Evolutionary conservation across 2,113 vertebrate genomes (phyloP), one percentile per base, ranked within the genome.

Genomic region (Perca schrenkii): DNA sequence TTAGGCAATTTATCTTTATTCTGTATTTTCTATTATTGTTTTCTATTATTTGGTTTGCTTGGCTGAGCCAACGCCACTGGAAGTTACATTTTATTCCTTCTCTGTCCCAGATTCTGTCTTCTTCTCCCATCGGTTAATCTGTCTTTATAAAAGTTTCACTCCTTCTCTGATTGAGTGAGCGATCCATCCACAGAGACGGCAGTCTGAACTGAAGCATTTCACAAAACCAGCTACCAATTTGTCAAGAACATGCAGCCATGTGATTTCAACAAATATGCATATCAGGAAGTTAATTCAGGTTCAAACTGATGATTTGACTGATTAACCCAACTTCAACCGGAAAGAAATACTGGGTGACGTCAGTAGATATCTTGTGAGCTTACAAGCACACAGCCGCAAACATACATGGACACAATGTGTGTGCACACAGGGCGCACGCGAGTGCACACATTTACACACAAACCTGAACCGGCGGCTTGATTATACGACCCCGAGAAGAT

Each of bases 401-500:
- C 16, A 22, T 10, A 67, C 14, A 43, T 5, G 69, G 16, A 40
- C 13, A 34, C 17, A 72, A 43, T 12, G 25, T 11, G 8, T 19
- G 36, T 47, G 17, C 68, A 64, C 36, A 34, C 34, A 34, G 5
- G 34, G 34, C 10, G 21, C 53, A 56, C 53, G 22, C 4, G 2
- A 3, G 16, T 8, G 50, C 53, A 56, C 65, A 25, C 79, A 74
- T 73, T 49, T 21, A 47, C 74, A 67, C 75, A 61, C 57, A 72
- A 75, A 82, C 54, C 70, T 77, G 75, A 53, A 68, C 43, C 64
- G 22, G 56, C 54, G 40, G 79, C 50, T n/a, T 72, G 57, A 81
- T 83, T 73, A 69, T 70, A 66, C 21, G 28, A 88, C 82, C 72
- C 79, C 40, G 71, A 72, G 85, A 91, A 85, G 69, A 89, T 85